Conservation (phyloP, 2,888 invertebrate genomes). For the Magallana nippona region DNA sequence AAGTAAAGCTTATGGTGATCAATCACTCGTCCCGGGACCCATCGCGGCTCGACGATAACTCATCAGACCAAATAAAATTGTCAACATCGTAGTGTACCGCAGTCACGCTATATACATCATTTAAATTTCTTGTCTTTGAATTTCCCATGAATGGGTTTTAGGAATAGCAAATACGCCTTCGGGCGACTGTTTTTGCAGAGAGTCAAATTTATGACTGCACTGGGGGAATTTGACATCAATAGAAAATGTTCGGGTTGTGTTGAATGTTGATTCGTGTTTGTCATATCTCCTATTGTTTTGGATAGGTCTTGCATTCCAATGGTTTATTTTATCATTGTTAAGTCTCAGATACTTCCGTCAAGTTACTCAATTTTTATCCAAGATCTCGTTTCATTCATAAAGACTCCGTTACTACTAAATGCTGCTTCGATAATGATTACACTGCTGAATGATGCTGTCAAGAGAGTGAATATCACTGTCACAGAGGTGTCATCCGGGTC, state of each 20-base stretch:
- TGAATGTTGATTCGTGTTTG: neutral
- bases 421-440: neutral
- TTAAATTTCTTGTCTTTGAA: constrained; percentile 43
- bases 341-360: constrained; percentile 13
- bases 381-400: neutral
- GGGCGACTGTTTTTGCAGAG: constrained; percentile 41
- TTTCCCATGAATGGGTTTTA: constrained; percentile 44
- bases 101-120: constrained; percentile 50
- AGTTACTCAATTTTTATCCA: neutral
- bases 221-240: constrained; percentile 45
- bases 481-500: neutral
- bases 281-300: constrained; percentile 16
- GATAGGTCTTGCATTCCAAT: neutral
- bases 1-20: constrained; percentile 44
- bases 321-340: neutral
- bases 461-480: neutral
- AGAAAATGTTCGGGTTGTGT: constrained; percentile 34
- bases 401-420: constrained; percentile 11
- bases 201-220: constrained; percentile 42
- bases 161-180: constrained; percentile 47
- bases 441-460: constrained; percentile 17
- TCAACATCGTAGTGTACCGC: constrained; percentile 40
- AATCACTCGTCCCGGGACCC: constrained; percentile 42
- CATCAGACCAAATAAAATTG: constrained; percentile 49
- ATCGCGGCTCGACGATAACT: constrained; percentile 47